Evolutionary conservation across 2,888 invertebrate genomes (phyloP).

Genomic region (Acleris literana): DNA sequence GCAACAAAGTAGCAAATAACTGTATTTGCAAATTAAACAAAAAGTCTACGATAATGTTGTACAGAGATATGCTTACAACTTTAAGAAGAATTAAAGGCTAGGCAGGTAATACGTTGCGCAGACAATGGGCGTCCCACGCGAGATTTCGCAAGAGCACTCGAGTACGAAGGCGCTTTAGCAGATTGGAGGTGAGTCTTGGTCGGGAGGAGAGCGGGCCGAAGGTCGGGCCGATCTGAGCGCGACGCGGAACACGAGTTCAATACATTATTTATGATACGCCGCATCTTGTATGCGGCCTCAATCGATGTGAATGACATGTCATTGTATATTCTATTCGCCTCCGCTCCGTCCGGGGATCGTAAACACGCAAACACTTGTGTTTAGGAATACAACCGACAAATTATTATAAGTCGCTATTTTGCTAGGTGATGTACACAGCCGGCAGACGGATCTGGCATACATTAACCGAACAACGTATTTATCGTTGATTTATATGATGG

Average conservation of each 20-base stretch:
- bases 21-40: too few relatives aligned
- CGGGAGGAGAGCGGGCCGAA: conserved; percentile 48
- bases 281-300: conserved; percentile 77
- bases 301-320: conserved; percentile 80
- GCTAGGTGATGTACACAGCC: conserved; percentile 40
- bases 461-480: conserved; percentile 5
- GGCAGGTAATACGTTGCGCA: conserved; percentile 25
- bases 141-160: conserved; percentile 41
- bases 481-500: conserved; percentile 3
- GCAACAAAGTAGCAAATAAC: too few relatives aligned
- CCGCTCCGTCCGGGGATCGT: conserved; percentile 71
- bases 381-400: conserved; percentile 67
- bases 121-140: conserved; percentile 40
- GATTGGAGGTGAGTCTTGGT: conserved; percentile 39
- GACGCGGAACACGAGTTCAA: conserved; percentile 64
- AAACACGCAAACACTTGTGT: conserved; percentile 77
- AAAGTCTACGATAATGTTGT: too few relatives aligned
- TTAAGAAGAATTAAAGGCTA: conserved; percentile 24
- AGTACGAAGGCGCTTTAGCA: conserved; percentile 31
- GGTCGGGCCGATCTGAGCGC: conserved; percentile 53
- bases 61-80: too few relatives aligned
- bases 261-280: conserved; percentile 72
- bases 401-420: conserved; percentile 52
- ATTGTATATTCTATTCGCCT: conserved; percentile 80
- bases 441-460: conserved; percentile 17